These are phyloP conservation scores for Thymelicus lineola DNA, from an alignment of 2,888 invertebrate genomes.

Conservation along the genomic window DNA sequence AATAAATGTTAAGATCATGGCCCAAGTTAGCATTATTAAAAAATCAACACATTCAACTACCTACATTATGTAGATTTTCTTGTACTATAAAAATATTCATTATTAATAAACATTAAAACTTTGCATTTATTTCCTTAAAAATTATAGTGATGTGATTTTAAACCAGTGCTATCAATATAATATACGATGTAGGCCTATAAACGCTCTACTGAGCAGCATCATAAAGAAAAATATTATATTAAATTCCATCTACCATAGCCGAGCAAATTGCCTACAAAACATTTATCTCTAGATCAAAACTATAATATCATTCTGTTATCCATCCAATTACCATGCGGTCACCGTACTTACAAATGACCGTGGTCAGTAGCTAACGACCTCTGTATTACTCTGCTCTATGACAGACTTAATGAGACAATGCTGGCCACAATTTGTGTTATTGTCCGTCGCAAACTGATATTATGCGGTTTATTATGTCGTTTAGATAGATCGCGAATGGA, in stretches of 20 bases:
- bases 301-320: conserved; percentile 19
- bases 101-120: too few relatives aligned
- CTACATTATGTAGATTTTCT: too few relatives aligned
- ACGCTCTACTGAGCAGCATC: too few relatives aligned
- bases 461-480: conserved; percentile 34
- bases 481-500: conserved; percentile 25
- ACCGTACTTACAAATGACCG: conserved; percentile 31
- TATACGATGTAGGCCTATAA: too few relatives aligned
- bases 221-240: too few relatives aligned
- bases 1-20: too few relatives aligned
- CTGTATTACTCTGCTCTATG: conserved; percentile 11
- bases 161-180: too few relatives aligned
- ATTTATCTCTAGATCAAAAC: conserved; percentile 17
- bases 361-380: conserved; percentile 32
- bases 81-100: too few relatives aligned
- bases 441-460: conserved; percentile 20
- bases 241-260: background rate
- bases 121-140: too few relatives aligned
- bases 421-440: conserved; percentile 31
- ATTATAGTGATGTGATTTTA: too few relatives aligned
- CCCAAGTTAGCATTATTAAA: too few relatives aligned
- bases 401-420: conserved; percentile 26
- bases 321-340: conserved; percentile 32
- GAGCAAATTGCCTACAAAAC: background rate
- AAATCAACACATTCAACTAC: too few relatives aligned